Evolutionary conservation across 2,888 invertebrate genomes (phyloP).

Genomic region (Harpagoxenus sublaevis): DNA sequence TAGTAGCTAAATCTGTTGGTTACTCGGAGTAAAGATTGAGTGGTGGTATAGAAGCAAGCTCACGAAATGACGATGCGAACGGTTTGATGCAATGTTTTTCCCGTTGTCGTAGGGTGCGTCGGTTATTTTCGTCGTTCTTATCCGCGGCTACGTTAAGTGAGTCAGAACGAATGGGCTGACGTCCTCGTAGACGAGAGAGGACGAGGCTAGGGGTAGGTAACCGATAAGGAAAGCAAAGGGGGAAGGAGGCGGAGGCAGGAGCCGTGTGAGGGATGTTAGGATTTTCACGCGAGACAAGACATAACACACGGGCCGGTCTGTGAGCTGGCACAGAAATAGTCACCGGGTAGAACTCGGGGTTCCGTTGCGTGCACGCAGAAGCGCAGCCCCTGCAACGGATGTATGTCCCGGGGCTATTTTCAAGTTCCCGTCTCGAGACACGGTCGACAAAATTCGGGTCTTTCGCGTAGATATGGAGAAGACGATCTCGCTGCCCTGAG

Average conservation of each 20-base stretch:
- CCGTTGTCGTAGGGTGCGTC: conserved; percentile 66
- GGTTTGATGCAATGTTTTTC: conserved; percentile 66
- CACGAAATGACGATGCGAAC: conserved; percentile 52
- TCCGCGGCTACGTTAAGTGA: conserved; percentile 65
- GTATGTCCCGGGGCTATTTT: conserved; percentile 76
- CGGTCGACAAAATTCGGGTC: conserved; percentile 47
- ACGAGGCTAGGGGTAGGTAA: conserved; percentile 57
- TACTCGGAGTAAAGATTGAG: neutral
- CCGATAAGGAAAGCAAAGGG: conserved; percentile 64
- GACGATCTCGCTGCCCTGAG: conserved; percentile 1
- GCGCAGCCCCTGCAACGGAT: conserved; percentile 76
- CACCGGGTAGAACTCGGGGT: conserved; percentile 50
- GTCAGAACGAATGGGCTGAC: conserved; percentile 71
- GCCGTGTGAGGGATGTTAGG: conserved; percentile 68
- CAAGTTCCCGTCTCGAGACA: conserved; percentile 67
- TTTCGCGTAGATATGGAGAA: neutral
- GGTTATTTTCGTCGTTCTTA: conserved; percentile 73
- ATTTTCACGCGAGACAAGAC: conserved; percentile 52
- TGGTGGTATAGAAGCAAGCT: conserved; percentile 61
- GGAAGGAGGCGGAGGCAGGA: conserved; percentile 18
- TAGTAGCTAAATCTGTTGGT: neutral
- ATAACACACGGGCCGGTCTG: conserved; percentile 35
- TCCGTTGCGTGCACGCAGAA: conserved; percentile 43
- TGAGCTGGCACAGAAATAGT: conserved; percentile 68
- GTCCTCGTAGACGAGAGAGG: conserved; percentile 38